These are phyloP conservation scores for Chalcosyrphus nemorum DNA, from an alignment of 2,888 invertebrate species.

Conservation along the genomic window DNA sequence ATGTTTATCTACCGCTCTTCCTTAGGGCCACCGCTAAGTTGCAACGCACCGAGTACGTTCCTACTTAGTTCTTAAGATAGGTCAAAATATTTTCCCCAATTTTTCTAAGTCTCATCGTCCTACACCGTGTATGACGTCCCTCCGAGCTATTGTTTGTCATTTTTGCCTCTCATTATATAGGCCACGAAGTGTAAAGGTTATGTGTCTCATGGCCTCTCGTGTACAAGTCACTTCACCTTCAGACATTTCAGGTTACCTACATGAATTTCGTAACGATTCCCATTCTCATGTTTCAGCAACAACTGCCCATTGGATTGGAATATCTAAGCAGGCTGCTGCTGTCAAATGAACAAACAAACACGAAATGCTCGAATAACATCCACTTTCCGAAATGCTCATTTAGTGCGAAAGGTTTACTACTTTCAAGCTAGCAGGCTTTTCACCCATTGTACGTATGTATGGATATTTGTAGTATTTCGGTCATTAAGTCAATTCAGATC, in stretches of 20 bases:
- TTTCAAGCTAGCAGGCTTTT: not conserved
- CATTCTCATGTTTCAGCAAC: not conserved
- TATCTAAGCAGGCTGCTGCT: slow-evolving; percentile 12
- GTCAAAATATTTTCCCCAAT: too few species aligned
- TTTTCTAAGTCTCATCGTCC: too few species aligned
- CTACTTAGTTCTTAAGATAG: too few species aligned
- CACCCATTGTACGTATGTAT: not conserved
- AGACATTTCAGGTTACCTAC: not conserved
- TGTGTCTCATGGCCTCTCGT: not conserved
- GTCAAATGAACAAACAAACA: slow-evolving; percentile 40
- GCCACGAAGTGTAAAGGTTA: not conserved
- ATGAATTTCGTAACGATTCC: not conserved
- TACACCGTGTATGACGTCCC: too few species aligned
- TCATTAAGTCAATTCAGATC: slow-evolving; percentile 20
- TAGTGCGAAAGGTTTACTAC: not conserved
- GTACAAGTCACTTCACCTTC: not conserved
- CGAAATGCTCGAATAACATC: not conserved
- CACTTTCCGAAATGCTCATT: slow-evolving; percentile 12
- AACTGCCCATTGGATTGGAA: not conserved
- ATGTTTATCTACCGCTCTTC: too few species aligned
- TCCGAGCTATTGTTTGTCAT: too few species aligned
- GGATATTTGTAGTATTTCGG: not conserved
- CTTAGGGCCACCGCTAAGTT: too few species aligned
- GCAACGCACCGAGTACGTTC: too few species aligned
- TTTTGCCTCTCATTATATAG: not conserved